phyloP scores from a whole-genome alignment of 2,113 vertebrate species.

The Scolopax mira region DNA sequence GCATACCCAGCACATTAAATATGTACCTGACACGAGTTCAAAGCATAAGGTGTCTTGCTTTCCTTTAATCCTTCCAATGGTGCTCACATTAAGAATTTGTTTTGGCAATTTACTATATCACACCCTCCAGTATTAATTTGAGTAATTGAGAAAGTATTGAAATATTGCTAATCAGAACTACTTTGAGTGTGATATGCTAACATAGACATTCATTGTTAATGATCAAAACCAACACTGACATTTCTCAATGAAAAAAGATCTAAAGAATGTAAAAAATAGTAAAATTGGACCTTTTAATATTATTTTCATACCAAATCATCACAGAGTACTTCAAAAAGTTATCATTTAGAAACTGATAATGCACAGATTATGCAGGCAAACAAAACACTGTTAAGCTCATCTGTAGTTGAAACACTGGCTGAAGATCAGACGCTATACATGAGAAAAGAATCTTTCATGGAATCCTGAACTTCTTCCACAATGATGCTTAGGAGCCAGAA shows the following conservation, averaged over 20 bases:
- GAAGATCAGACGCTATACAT: not conserved
- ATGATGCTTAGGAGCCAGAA: not conserved
- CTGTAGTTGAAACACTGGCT: constrained; percentile 45
- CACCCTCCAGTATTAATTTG: not conserved
- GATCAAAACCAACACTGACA: not conserved
- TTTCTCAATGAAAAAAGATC: not conserved
- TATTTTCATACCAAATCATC: constrained; percentile 51
- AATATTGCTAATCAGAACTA: not conserved
- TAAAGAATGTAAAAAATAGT: constrained; percentile 20
- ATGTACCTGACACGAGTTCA: not conserved
- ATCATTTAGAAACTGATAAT: constrained; percentile 31
- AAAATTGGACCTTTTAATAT: constrained; percentile 12
- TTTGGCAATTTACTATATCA: not conserved
- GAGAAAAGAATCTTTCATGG: not conserved
- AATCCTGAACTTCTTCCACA: not conserved
- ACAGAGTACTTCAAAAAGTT: constrained; percentile 47
- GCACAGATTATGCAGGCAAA: not conserved
- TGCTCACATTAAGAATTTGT: not conserved
- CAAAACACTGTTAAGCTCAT: constrained; percentile 18
- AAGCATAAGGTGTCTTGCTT: not conserved
- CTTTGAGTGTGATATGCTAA: not conserved
- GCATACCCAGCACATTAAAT: not conserved
- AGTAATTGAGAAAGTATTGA: not conserved
- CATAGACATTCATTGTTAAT: not conserved
- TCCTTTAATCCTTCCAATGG: not conserved